phyloP scores from a whole-genome alignment of 1,140 invertebrate genomes.

The Pogonomyrmex californicus region DNA sequence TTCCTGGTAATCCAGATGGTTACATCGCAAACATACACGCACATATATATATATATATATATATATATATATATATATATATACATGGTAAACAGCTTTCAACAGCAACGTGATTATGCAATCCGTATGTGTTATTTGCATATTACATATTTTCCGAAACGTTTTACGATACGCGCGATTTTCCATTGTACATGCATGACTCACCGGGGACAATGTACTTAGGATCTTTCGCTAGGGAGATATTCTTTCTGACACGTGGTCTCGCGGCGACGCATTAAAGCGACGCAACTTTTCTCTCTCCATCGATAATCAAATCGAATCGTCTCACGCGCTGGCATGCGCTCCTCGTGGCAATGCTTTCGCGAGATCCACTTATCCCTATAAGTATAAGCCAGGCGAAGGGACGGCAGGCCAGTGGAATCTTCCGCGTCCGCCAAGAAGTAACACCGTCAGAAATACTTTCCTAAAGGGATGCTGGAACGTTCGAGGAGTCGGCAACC shows the following conservation, averaged over 20 bases:
- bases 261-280: constrained; percentile 47
- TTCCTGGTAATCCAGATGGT: constrained; percentile 7
- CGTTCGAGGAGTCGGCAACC: constrained; percentile 65
- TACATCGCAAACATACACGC: neutral
- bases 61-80: too few species aligned
- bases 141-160: neutral
- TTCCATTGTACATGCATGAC: neutral
- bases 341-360: constrained; percentile 50
- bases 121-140: neutral
- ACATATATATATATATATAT: too few species aligned
- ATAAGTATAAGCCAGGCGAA: constrained; percentile 5
- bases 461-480: constrained; percentile 71
- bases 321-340: constrained; percentile 7
- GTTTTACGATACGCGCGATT: neutral
- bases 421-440: constrained; percentile 61
- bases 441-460: constrained; percentile 79
- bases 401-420: neutral
- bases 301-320: constrained; percentile 70
- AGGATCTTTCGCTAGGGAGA: constrained; percentile 29
- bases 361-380: constrained; percentile 68
- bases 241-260: constrained; percentile 58
- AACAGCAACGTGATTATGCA: neutral
- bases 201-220: constrained; percentile 55
- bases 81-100: neutral
- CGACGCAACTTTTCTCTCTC: constrained; percentile 52